phyloP scores from a whole-genome alignment of 2,888 invertebrate species.

The Apotomis capreana region DNA sequence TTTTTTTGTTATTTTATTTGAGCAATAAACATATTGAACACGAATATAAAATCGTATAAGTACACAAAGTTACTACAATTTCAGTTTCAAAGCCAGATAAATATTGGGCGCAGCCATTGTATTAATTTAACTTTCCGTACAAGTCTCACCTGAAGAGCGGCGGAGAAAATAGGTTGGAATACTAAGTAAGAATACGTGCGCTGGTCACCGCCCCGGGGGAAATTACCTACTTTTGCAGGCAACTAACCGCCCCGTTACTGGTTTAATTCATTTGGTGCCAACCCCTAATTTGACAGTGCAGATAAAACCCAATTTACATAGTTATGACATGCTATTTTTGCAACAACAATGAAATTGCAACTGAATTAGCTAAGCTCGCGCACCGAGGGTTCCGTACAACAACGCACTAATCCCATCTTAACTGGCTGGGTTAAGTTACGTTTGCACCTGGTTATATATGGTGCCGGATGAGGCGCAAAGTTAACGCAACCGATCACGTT shows the following conservation, averaged over 20 bases:
- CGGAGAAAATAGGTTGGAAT: conserved; percentile 10
- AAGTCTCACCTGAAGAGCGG: conserved; percentile 2
- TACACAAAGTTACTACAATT: too few species aligned
- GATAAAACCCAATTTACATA: conserved; percentile 9
- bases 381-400: too few species aligned
- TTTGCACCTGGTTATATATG: too few species aligned
- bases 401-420: too few species aligned
- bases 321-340: conserved; percentile 18
- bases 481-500: too few species aligned
- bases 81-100: too few species aligned
- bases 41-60: too few species aligned
- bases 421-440: too few species aligned
- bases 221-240: conserved; percentile 17
- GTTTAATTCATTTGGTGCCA: conserved; percentile 19
- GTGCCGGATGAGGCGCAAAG: too few species aligned
- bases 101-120: not conserved
- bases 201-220: conserved; percentile 25
- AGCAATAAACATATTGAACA: too few species aligned
- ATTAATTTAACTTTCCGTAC: not conserved
- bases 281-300: conserved; percentile 18
- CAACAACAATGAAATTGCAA: conserved; percentile 2
- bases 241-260: conserved; percentile 16
- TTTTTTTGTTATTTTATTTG: too few species aligned
- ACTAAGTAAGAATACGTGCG: conserved; percentile 27
- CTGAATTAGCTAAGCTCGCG: too few species aligned